These are phyloP conservation scores for Periparus ater DNA, from an alignment of 2,797 vertebrate species.

Conservation along the genomic window DNA sequence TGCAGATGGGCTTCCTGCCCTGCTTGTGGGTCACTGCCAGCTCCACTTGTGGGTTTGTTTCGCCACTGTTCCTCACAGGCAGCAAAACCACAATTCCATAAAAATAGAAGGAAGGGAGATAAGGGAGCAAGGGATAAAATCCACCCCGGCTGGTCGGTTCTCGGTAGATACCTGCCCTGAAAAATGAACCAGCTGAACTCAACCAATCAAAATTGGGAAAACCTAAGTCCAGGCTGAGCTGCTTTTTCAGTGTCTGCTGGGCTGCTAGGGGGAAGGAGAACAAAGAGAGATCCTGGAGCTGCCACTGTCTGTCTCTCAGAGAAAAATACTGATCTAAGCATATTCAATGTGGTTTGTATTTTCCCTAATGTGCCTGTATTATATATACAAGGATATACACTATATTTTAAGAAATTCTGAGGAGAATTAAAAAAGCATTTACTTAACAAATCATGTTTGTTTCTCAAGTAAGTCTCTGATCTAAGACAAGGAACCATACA, in stretches of 20 bases:
- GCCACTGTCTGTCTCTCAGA: neutral
- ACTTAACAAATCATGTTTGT: neutral
- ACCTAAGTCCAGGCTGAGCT: neutral
- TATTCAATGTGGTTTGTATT: neutral
- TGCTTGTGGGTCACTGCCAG: fast-evolving
- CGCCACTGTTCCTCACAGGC: neutral
- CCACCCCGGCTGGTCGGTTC: fast-evolving
- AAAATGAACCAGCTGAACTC: neutral
- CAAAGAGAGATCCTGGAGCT: neutral
- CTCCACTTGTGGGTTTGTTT: neutral
- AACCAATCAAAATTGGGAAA: fast-evolving
- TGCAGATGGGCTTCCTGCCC: neutral
- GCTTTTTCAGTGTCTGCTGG: neutral
- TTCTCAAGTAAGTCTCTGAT: constrained; percentile 14
- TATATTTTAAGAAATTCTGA: neutral
- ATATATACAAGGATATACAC: neutral
- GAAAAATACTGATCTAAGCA: neutral
- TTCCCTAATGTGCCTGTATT: neutral
- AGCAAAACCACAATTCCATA: neutral
- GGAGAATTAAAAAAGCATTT: neutral
- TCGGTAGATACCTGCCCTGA: neutral
- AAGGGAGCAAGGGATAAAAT: neutral
- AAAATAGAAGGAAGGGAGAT: neutral
- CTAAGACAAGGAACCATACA: neutral
- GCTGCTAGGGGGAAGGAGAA: neutral